A percentile compares a stretch with the other conserved stretches of the same genome.
These are phyloP conservation scores for Poeciliopsis prolifica DNA, from an alignment of 2,113 vertebrate species.

Conservation along the genomic window DNA sequence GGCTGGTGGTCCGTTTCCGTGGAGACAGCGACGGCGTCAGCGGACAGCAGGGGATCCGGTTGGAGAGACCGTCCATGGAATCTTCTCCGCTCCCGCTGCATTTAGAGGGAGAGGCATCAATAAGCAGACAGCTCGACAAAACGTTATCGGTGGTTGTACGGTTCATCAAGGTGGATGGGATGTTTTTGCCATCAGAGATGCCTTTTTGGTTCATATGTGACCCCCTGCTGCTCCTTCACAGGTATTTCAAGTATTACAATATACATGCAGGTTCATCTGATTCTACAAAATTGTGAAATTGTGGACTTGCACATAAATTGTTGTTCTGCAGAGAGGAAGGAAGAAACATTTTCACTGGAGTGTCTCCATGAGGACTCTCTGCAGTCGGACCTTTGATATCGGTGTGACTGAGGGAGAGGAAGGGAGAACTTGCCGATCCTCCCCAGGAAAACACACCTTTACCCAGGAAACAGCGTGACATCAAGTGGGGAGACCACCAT, in stretches of 20 bases:
- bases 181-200: conserved; percentile 78
- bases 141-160: neutral
- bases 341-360: conserved; percentile 33
- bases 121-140: neutral
- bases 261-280: conserved; percentile 27
- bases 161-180: neutral
- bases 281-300: neutral
- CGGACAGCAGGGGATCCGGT: conserved; percentile 70
- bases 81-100: conserved; percentile 76
- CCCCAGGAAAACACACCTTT: conserved; percentile 80
- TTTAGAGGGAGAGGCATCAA: neutral
- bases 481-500: conserved; percentile 25
- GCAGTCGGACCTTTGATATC: conserved; percentile 60
- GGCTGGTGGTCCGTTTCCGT: conserved; percentile 83
- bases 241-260: conserved; percentile 18
- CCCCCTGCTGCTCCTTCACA: conserved; percentile 36
- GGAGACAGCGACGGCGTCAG: conserved; percentile 80
- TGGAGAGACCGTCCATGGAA: conserved; percentile 80
- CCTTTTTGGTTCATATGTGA: conserved; percentile 70
- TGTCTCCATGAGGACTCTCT: conserved; percentile 43
- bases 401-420: conserved; percentile 78
- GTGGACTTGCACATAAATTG: conserved; percentile 10
- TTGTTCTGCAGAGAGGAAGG: conserved; percentile 70
- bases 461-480: conserved; percentile 51
- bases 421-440: conserved; percentile 48